Evolutionary conservation across 2,113 vertebrate species (phyloP).

Genomic region (Lycocorax pyrrhopterus): DNA sequence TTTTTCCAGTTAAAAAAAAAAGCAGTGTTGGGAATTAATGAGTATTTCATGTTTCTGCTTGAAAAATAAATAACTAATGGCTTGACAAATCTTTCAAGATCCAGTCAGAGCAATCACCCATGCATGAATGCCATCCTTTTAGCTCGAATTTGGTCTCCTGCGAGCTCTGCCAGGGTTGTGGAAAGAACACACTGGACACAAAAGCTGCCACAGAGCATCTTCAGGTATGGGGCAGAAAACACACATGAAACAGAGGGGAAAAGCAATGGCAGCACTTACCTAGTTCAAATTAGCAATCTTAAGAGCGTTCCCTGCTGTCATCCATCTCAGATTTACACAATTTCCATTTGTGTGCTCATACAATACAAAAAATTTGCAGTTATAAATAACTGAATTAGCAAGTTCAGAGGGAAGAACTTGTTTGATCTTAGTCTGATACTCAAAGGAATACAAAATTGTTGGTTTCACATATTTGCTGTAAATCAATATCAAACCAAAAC

Average conservation of each 20-base stretch:
- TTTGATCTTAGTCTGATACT: neutral
- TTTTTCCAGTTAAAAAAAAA: neutral
- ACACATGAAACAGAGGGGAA: neutral
- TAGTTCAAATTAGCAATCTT: neutral
- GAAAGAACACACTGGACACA: rapidly evolving
- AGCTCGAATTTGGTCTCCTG: neutral
- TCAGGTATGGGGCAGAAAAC: neutral
- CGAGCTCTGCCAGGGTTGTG: rapidly evolving
- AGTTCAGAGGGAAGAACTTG: neutral
- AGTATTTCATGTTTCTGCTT: neutral
- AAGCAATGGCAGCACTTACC: neutral
- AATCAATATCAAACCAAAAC: neutral
- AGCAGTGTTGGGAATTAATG: neutral
- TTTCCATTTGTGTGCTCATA: neutral
- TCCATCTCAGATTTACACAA: neutral
- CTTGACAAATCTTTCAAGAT: neutral
- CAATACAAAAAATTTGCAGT: neutral
- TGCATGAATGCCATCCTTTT: neutral
- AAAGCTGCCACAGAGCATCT: neutral
- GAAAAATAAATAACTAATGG: neutral
- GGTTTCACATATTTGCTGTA: neutral
- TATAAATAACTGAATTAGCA: neutral
- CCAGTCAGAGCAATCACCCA: neutral
- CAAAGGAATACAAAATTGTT: neutral
- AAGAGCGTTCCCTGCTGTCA: neutral